Evolutionary conservation across 2,797 vertebrate species (phyloP), one percentile per base, ranked within the genome.

Genomic region (Takifugu ocellatus): DNA sequence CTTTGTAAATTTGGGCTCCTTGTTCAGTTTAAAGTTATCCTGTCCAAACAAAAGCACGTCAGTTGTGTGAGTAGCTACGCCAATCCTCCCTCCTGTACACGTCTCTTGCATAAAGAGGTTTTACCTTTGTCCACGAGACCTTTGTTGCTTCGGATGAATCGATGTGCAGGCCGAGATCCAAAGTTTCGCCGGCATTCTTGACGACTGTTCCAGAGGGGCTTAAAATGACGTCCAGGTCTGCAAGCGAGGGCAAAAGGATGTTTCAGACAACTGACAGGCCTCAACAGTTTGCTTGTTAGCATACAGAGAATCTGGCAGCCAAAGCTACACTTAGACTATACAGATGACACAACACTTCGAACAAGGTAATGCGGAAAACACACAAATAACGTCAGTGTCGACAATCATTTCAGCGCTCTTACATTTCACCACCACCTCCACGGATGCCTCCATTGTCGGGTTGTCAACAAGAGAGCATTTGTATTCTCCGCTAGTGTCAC

Each of bases 81-180:
- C n/a, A 60, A 70, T 11, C 4, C 57, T 52, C 26, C 2, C 49
- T 39, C 5, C n/a, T 56, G 54, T 68, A 46, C 5, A 17, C n/a
- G 54, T 49, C 43, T 57, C n/a, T 51, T 49, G 16, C 62, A 4
- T 29, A 12, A 55, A 8, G 63, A 55, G 17, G 25, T 74, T 75
- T 21, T 88, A 98, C 97, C 93, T 98, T 98, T 83, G 89, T 92
- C 94, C 96, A 98, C 33, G 89, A 91, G 51, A 94, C 90, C 47
- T 91, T 91, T 29, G 86, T 61, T 16, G 87, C 81, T 76, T 84
- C 90, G 15, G 95, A 94, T 11, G 94, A 91, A 56, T 91, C 86
- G 78, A 93, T 89, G 1, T 90, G 79, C 27, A 95, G 88, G 0
- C 78, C 87, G 55, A 94, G 75, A 53, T 91, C 84, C 68, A 98